These are phyloP conservation scores for Galagoides demidoff DNA, from an alignment of 2,797 vertebrate genomes.

Conservation along the genomic window DNA sequence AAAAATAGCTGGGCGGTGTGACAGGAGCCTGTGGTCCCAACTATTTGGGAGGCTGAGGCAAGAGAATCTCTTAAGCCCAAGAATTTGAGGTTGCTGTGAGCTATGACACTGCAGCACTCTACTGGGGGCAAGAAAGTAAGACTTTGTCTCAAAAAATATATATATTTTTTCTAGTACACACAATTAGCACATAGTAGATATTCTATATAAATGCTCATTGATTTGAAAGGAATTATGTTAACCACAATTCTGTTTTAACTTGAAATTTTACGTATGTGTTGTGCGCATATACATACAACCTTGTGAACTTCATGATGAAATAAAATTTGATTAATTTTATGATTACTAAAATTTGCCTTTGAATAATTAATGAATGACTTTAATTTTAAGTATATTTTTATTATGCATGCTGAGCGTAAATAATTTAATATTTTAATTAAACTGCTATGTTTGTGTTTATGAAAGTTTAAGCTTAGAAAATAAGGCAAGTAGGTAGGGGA, in stretches of 20 bases:
- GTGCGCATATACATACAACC: background rate
- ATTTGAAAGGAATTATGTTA: background rate
- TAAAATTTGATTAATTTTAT: slow-evolving; percentile 15
- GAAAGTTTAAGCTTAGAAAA: slow-evolving; percentile 27
- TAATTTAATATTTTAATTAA: slow-evolving; percentile 38
- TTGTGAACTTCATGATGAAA: background rate
- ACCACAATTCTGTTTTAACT: background rate
- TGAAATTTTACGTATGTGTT: background rate
- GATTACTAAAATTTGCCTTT: slow-evolving; percentile 5
- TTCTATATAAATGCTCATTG: background rate
- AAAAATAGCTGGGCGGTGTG: too few species aligned
- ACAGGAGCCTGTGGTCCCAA: too few species aligned
- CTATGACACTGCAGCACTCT: too few species aligned
- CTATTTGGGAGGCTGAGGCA: too few species aligned
- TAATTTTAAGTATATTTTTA: slow-evolving; percentile 34
- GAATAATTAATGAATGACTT: slow-evolving; percentile 28
- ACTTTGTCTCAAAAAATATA: too few species aligned
- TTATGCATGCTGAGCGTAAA: background rate
- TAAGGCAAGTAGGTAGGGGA: background rate
- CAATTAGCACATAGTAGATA: background rate
- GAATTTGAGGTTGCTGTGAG: too few species aligned
- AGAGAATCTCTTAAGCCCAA: too few species aligned
- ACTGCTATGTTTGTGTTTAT: slow-evolving; percentile 11
- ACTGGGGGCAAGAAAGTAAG: too few species aligned
- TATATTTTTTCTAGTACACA: background rate